Percentiles rank a stretch among this genome's conserved stretches.
Evolutionary conservation across 1,140 invertebrate species (phyloP).

Genomic region (Delia radicum): DNA sequence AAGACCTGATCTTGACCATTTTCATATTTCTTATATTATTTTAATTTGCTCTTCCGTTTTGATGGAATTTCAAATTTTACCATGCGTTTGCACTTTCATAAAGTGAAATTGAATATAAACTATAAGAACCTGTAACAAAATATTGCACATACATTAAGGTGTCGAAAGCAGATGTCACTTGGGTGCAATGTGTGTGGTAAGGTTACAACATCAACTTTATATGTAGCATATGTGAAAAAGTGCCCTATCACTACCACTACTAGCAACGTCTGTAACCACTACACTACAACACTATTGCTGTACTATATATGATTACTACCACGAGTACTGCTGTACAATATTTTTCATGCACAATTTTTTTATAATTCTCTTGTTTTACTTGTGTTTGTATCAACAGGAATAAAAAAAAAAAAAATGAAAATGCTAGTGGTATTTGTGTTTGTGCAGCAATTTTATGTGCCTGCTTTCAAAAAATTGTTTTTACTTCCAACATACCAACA

Average conservation of each 20-base stretch:
- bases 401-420: background rate
- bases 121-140: background rate
- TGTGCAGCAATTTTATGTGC: conserved; percentile 14
- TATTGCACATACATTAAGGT: conserved; percentile 17
- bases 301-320: too few species aligned
- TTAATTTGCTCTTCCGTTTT: background rate
- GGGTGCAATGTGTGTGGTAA: conserved; percentile 5
- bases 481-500: conserved; percentile 8
- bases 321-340: background rate
- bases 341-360: background rate
- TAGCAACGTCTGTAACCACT: background rate
- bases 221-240: background rate
- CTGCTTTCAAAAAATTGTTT: conserved; percentile 1
- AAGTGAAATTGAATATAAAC: conserved; percentile 6
- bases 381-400: background rate
- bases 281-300: too few species aligned
- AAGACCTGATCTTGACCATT: too few species aligned
- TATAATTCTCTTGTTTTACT: background rate
- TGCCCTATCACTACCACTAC: background rate
- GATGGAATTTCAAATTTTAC: background rate
- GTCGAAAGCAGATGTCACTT: conserved; percentile 20
- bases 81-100: background rate
- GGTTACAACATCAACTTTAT: conserved; percentile 7
- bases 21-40: too few species aligned
- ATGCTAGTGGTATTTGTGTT: background rate